Evolutionary conservation across 2,888 invertebrate species (phyloP).

Genomic region (Limenitis arthemis): DNA sequence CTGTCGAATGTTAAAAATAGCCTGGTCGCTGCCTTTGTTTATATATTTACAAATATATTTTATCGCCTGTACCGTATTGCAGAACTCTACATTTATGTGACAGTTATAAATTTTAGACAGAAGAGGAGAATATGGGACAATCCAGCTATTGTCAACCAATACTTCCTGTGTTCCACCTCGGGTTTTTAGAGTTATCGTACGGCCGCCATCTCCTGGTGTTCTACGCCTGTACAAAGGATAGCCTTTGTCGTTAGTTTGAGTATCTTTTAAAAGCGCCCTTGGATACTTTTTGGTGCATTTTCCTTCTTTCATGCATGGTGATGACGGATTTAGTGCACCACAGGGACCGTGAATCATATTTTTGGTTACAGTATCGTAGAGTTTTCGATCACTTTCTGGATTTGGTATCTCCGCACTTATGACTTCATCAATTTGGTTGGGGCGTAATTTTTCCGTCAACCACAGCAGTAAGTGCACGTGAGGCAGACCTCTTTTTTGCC

Average conservation of each 20-base stretch:
- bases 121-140: slow-evolving; percentile 19
- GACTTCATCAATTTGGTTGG: slow-evolving; percentile 25
- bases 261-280: slow-evolving; percentile 25
- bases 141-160: slow-evolving; percentile 20
- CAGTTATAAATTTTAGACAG: background rate
- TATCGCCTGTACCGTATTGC: slow-evolving; percentile 17
- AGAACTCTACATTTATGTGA: slow-evolving; percentile 26
- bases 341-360: slow-evolving; percentile 31
- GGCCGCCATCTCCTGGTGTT: slow-evolving; percentile 27
- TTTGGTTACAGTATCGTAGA: slow-evolving; percentile 24
- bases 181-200: slow-evolving; percentile 20
- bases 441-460: slow-evolving; percentile 20
- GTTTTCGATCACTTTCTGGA: slow-evolving; percentile 13
- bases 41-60: slow-evolving; percentile 26
- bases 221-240: slow-evolving; percentile 31
- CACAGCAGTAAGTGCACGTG: slow-evolving; percentile 26
- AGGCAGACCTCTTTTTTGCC: slow-evolving; percentile 28
- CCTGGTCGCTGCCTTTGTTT: slow-evolving; percentile 24
- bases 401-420: slow-evolving; percentile 30
- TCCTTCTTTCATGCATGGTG: slow-evolving; percentile 24
- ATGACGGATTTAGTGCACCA: slow-evolving; percentile 21
- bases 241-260: slow-evolving; percentile 27
- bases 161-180: slow-evolving; percentile 11
- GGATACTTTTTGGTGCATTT: slow-evolving; percentile 26
- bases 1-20: slow-evolving; percentile 24